Conservation (phyloP, 2,888 invertebrate genomes). For the Cremastinae sp. region DNA sequence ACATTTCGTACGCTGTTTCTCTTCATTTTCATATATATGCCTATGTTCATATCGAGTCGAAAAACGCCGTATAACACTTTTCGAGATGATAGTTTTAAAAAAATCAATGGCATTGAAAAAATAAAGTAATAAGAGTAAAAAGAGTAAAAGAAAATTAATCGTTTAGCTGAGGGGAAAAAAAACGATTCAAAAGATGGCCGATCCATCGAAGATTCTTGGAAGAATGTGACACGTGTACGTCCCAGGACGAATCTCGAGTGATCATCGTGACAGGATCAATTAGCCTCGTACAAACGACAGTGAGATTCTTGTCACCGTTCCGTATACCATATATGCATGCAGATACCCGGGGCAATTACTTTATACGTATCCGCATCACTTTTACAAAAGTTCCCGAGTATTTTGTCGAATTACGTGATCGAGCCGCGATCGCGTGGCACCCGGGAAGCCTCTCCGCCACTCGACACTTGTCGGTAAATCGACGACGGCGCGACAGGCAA, state of each 20-base stretch:
- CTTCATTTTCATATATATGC: not conserved
- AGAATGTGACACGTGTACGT: slow-evolving; percentile 3
- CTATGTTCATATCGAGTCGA: too few species aligned
- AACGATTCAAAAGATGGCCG: not conserved
- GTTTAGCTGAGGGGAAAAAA: too few species aligned
- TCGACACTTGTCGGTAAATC: too few species aligned
- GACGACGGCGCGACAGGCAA: slow-evolving; percentile 5
- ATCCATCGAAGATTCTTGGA: slow-evolving; percentile 24
- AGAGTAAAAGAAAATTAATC: too few species aligned
- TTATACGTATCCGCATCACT: not conserved
- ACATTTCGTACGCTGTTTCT: not conserved
- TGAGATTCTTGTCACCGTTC: slow-evolving; percentile 32
- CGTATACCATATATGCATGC: slow-evolving; percentile 3
- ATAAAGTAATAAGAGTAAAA: too few species aligned
- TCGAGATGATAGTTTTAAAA: too few species aligned
- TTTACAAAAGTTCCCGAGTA: slow-evolving; percentile 17
- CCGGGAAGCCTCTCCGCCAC: not conserved
- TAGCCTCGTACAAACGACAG: slow-evolving; percentile 38
- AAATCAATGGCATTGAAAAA: too few species aligned
- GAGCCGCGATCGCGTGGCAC: slow-evolving; percentile 35
- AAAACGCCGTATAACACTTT: too few species aligned
- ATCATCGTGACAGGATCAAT: slow-evolving; percentile 54
- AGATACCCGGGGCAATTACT: not conserved
- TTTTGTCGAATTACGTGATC: slow-evolving; percentile 59
- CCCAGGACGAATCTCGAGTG: slow-evolving; percentile 48